phyloP scores from a whole-genome alignment of 2,113 vertebrate species.

The Oxyura jamaicensis region DNA sequence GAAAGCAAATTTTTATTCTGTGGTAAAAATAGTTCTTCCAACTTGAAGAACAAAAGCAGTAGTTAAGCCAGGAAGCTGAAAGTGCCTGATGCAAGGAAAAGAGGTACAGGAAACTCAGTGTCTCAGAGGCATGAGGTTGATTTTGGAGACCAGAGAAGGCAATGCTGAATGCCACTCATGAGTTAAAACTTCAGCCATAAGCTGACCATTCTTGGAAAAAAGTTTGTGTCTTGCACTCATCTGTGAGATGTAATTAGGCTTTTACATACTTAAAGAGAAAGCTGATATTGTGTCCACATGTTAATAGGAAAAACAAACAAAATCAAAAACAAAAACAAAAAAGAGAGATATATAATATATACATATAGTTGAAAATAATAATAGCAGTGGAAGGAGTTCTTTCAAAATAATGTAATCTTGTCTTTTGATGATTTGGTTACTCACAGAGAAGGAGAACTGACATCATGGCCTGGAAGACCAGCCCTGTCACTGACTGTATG shows the following conservation, averaged over 20 bases:
- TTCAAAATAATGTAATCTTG: background rate
- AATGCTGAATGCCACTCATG: rapidly evolving
- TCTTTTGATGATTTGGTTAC: background rate
- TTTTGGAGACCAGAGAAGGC: background rate
- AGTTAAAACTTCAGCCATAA: background rate
- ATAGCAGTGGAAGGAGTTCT: background rate
- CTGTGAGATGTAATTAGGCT: background rate
- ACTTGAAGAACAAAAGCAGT: background rate
- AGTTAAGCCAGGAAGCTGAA: background rate
- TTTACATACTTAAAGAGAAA: background rate
- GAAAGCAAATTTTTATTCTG: background rate
- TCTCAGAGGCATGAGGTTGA: background rate
- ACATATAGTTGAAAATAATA: background rate
- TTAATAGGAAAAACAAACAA: rapidly evolving
- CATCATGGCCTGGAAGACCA: background rate
- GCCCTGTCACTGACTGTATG: background rate
- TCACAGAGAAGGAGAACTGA: background rate
- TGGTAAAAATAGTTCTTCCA: background rate
- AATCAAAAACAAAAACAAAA: background rate
- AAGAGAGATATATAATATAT: background rate
- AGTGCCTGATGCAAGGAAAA: background rate
- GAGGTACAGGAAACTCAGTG: background rate
- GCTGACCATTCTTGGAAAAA: background rate
- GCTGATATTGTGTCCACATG: rapidly evolving
- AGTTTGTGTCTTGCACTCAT: background rate